phyloP scores from a whole-genome alignment of 2,797 vertebrate species.

The Rousettus madagascariensis region DNA sequence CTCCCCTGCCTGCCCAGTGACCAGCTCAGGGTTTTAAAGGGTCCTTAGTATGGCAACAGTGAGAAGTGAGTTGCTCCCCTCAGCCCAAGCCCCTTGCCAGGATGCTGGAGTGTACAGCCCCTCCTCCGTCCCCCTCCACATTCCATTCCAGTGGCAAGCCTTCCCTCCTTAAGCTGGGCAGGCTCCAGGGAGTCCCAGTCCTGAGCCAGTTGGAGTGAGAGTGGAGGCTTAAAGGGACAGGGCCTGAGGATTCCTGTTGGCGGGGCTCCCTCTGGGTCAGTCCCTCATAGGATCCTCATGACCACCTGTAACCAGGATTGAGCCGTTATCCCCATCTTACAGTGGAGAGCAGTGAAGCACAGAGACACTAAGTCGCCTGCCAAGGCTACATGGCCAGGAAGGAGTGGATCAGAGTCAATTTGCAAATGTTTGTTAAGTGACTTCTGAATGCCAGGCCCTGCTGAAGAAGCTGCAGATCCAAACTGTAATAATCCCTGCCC shows the following conservation, averaged over 20 bases:
- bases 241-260: neutral
- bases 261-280: neutral
- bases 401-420: neutral
- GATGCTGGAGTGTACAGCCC: accelerated
- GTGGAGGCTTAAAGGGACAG: neutral
- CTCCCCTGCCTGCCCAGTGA: no score
- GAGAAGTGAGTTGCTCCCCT: neutral
- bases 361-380: neutral
- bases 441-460: neutral
- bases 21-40: neutral
- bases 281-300: neutral
- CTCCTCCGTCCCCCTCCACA: neutral
- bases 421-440: neutral
- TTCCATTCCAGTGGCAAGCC: neutral
- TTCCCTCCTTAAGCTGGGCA: neutral
- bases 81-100: neutral
- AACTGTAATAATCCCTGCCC: neutral
- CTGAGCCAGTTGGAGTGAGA: neutral
- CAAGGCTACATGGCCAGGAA: neutral
- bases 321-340: neutral
- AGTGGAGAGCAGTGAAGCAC: neutral
- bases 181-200: neutral
- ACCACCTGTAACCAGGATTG: neutral
- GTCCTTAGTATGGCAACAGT: neutral
- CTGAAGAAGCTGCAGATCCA: neutral